These are phyloP conservation scores for Pogona vitticeps DNA, from an alignment of 2,113 vertebrate species.

Conservation along the genomic window DNA sequence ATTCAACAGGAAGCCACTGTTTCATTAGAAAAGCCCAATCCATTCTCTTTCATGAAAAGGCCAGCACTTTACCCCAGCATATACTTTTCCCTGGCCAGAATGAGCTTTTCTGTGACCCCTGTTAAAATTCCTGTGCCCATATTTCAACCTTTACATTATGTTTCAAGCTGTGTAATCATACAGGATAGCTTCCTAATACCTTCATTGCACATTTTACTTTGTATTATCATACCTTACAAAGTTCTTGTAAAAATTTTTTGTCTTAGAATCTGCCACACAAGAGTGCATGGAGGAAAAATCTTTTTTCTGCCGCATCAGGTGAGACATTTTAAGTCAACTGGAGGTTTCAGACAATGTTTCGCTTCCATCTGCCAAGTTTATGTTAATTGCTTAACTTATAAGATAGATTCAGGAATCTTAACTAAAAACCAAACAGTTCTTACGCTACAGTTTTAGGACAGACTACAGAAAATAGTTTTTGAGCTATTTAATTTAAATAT, in stretches of 20 bases:
- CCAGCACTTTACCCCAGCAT: background rate
- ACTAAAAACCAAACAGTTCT: slow-evolving; percentile 5
- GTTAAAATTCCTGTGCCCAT: background rate
- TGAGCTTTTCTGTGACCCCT: background rate
- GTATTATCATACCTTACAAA: slow-evolving; percentile 21
- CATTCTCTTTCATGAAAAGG: background rate
- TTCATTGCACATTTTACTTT: background rate
- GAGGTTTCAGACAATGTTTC: background rate
- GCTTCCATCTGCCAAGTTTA: too few species aligned
- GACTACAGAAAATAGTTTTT: background rate
- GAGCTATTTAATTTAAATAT: background rate
- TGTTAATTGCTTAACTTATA: background rate
- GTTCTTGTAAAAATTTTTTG: slow-evolving; percentile 47
- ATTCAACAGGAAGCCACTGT: background rate
- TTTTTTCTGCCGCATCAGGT: slow-evolving; percentile 97
- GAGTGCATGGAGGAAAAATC: slow-evolving; percentile 94
- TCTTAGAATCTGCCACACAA: slow-evolving; percentile 83
- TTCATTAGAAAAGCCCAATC: background rate
- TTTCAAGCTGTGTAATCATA: background rate
- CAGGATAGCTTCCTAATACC: background rate
- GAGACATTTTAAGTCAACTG: slow-evolving; percentile 34
- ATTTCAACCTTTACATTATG: background rate
- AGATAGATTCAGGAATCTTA: background rate
- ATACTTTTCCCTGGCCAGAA: background rate
- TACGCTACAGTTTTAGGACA: background rate